Evolutionary conservation across 2,113 vertebrate species (phyloP).

Genomic region (Malurus alboscapulatus): DNA sequence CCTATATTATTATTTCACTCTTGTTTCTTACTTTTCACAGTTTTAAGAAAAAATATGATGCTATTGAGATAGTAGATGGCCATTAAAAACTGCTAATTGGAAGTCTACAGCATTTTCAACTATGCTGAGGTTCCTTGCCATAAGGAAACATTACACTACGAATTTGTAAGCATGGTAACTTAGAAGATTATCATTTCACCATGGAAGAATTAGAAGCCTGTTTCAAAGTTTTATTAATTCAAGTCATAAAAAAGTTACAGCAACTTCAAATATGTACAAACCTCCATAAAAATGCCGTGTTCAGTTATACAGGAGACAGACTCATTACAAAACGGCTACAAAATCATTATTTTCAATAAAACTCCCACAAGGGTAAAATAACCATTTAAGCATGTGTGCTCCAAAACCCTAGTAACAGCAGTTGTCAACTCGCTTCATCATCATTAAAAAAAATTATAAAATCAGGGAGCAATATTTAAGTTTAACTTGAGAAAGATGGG

Average conservation of each 20-base stretch:
- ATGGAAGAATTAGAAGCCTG: neutral
- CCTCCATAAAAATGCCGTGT: neutral
- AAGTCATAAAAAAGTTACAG: conserved; percentile 65
- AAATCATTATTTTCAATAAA: neutral
- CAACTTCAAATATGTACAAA: conserved; percentile 64
- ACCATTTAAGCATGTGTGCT: neutral
- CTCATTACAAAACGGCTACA: neutral
- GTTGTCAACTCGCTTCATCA: neutral
- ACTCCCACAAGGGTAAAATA: neutral
- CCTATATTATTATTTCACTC: neutral
- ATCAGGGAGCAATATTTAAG: neutral
- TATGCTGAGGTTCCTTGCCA: neutral
- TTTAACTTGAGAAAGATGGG: neutral
- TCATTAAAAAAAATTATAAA: neutral
- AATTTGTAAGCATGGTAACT: neutral
- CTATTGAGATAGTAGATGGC: neutral
- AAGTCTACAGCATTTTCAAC: neutral
- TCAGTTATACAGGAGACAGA: neutral
- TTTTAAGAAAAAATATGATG: neutral
- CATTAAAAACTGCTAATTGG: neutral
- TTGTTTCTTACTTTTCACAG: neutral
- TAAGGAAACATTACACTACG: neutral
- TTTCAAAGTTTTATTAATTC: conserved; percentile 69
- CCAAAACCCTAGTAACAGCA: conserved; percentile 33
- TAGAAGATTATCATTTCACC: neutral